Base-by-base conservation (phyloP, 2,888 invertebrate genomes). In the Acanthosepion lycidas region DNA sequence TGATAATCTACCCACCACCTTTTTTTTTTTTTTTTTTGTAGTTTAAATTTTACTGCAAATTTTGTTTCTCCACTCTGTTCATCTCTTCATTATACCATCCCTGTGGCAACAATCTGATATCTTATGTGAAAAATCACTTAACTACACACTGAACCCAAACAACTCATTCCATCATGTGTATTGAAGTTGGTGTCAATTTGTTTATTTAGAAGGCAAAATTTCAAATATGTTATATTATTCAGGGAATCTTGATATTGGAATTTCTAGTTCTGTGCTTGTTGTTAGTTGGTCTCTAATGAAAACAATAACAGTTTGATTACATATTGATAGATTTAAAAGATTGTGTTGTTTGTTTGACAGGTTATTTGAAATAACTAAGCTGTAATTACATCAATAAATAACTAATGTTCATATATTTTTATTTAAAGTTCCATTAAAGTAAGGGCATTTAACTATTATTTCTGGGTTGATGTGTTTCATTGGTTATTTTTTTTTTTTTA, bases 81-180 rank as follows among this genome's bases (percentile, higher is more conserved):
- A 78, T 78, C 78, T 78, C 78, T 78, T 78, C n/a, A 78, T 78
- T 78, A 78, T 78, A n/a, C 78, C 78, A 78, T 78, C 78, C 78
- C n/a, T n/a, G 12, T 78, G 78, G n/a, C 78, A 78, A n/a, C n/a
- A 78, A 20, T 59, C 59, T 59, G 23, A 59, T 26, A 78, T 12
- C 18, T n/a, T 78, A n/a, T 78, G 6, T 78, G n/a, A 78, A n/a
- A 78, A 78, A n/a, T 78, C 78, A 78, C 78, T 78, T n/a, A 78
- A n/a, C 78, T 78, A n/a, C 78, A n/a, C 28, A 78, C 78, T n/a
- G 78, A 78, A 59, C 20, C 78, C n/a, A n/a, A 78, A 78, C 78
- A 78, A 78, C 8, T 18, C 78, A 78, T 78, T 78, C 28, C 28
- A 12, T 6, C n/a, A 6, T 78, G 28, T 78, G 15, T 9, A 9